A percentile compares a stretch with the other conserved stretches of the same genome.
Conservation (phyloP, 2,113 vertebrate species). For the Rhabdomys dilectus region DNA sequence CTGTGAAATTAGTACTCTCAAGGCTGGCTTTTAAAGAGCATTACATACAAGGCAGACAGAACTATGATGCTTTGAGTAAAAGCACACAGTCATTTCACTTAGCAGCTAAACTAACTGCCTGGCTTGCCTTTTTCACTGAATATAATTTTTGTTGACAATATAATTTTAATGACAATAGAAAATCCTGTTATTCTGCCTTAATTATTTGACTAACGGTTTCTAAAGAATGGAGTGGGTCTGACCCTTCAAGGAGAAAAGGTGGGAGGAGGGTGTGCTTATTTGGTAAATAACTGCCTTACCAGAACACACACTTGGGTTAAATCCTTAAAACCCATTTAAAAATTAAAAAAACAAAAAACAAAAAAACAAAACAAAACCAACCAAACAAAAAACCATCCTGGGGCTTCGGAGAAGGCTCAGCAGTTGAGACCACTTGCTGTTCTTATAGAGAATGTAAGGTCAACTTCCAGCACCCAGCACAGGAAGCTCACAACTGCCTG, state of each 20-base stretch:
- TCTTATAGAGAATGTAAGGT: not conserved
- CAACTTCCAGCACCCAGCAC: not conserved
- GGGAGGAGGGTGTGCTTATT: not conserved
- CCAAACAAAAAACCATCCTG: not conserved
- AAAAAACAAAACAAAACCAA: too few relatives aligned
- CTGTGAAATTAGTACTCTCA: not conserved
- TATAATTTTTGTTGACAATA: not conserved
- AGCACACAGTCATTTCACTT: not conserved
- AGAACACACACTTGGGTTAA: not conserved
- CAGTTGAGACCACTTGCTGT: not conserved
- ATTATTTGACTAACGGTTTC: not conserved
- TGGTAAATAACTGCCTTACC: not conserved
- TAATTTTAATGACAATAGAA: not conserved
- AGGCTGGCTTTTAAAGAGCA: not conserved
- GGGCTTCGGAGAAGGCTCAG: not conserved
- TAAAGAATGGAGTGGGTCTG: not conserved
- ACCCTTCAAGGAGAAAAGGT: not conserved
- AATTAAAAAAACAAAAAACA: not conserved
- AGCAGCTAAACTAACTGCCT: not conserved
- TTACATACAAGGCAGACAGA: not conserved
- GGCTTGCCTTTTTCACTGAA: not conserved
- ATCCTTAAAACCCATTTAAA: not conserved
- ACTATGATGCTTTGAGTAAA: not conserved
- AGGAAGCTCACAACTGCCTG: not conserved
- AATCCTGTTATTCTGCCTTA: not conserved